Conservation (phyloP, 2,888 invertebrate species). For the Leptinotarsa rubiginosa region DNA sequence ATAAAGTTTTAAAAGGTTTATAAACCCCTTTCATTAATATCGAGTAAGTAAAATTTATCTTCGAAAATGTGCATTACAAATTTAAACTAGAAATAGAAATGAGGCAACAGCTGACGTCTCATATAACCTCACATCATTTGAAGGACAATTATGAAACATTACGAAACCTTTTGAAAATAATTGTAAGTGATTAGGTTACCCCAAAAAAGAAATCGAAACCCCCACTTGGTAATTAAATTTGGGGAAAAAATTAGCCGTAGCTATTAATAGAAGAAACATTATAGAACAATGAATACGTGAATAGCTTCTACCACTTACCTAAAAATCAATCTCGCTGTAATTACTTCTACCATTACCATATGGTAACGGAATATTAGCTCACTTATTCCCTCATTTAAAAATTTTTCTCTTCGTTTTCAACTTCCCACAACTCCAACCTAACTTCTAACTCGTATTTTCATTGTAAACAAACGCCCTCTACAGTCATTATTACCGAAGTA, state of each 20-base stretch:
- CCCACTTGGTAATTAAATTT: neutral
- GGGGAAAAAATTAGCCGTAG: neutral
- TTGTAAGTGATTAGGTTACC: neutral
- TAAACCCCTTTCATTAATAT: no score
- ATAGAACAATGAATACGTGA: neutral
- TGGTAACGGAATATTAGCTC: conserved; percentile 6
- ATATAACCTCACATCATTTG: conserved; percentile 6
- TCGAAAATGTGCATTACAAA: neutral
- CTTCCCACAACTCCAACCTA: conserved; percentile 6
- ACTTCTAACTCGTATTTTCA: conserved; percentile 8
- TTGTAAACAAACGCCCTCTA: conserved; percentile 16
- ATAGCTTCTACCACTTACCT: neutral
- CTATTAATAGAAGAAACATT: neutral
- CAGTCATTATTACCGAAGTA: neutral
- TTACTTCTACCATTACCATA: neutral
- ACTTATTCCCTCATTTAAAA: conserved; percentile 6
- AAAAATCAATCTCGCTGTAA: neutral
- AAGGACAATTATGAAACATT: neutral
- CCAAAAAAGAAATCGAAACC: neutral
- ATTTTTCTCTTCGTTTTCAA: neutral
- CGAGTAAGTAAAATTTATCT: neutral
- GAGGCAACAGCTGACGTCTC: conserved; percentile 2
- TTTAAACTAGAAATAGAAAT: neutral
- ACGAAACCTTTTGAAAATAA: neutral
- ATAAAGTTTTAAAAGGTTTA: no score